Conservation (phyloP, 2,888 invertebrate species). For the Xanthorhoe designata region DNA sequence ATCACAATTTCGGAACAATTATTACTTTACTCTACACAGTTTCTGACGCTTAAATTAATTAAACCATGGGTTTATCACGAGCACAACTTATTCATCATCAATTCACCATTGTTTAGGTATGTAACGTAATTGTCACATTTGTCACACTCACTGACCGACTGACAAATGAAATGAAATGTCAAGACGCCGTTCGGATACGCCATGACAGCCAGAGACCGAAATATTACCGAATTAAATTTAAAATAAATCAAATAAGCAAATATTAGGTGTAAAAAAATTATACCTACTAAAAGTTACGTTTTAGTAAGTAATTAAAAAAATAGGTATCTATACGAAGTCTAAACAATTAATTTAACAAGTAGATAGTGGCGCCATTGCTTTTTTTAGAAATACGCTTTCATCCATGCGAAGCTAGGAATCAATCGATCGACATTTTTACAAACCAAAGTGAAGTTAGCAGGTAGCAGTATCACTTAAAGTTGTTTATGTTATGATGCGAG, state of each 20-base stretch:
- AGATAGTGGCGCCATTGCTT: conserved; percentile 4
- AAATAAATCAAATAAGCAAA: background rate
- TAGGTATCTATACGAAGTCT: no score
- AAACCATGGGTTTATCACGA: conserved; percentile 7
- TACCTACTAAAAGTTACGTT: no score
- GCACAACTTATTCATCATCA: conserved; percentile 1
- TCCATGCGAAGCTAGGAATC: conserved; percentile 20
- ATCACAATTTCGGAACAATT: background rate
- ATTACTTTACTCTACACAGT: background rate
- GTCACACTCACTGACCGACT: conserved; percentile 9
- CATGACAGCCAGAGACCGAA: background rate
- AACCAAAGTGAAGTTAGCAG: conserved; percentile 19
- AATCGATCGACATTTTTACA: conserved; percentile 18
- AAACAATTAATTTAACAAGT: background rate
- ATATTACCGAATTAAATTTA: background rate
- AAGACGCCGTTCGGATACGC: conserved; percentile 11
- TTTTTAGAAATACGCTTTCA: conserved; percentile 2
- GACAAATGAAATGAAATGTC: conserved; percentile 8
- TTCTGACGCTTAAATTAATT: background rate
- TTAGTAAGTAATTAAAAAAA: no score
- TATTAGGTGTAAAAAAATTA: no score
- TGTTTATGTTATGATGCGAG: conserved; percentile 16
- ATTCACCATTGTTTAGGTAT: conserved; percentile 16
- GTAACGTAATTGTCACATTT: no score
- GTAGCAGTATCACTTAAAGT: background rate